Base-by-base conservation (phyloP, 1,140 invertebrate species). In the Diachasmimorpha longicaudata region DNA sequence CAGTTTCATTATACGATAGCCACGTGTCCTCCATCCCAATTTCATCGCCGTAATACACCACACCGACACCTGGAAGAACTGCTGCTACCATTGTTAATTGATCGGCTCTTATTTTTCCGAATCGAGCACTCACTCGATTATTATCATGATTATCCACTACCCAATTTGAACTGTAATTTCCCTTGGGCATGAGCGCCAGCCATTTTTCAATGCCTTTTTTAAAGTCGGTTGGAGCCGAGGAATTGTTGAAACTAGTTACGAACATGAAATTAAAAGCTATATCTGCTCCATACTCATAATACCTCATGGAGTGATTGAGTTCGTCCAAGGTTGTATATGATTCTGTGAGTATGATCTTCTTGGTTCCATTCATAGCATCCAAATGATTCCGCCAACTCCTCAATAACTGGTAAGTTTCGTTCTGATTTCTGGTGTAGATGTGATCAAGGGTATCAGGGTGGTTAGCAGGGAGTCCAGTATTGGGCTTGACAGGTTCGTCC, bases 41-140 rank as follows among this genome's bases (percentile, higher is more conserved):
- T 86, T 96, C 94, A 85, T 95, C 94, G 52, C 94, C 93, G 82
- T 94, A 92, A 83, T 95, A 95, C 42, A 91, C 91, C 11, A 94
- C 88, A 0, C 91, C 89, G 14, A 93, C 90, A 0, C 94, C 94
- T 0, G 93, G 92, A 39, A 94, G 81, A 0, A 93, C 85, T 75
- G 93, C 85, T 8, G 90, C 86, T 23, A 95, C 79, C 82, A 93
- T 93, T 73, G 92, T 89, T 8, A 93, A 85, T 13, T 90, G 87
- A 85, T 95, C 94, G 0, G 93, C 91, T 77, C 93, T 88, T 66
- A 91, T 89, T 0, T 84, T 75, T 31, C 78, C 78, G 44, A 70
- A 77, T 72, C 76, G 77, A 1, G 77, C 19, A 1, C 71, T 73
- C 0, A 74, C 73, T 23, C 80, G 36, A 46, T 70, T 46, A 23